Percentiles rank a stretch among this genome's conserved stretches.
Conservation (phyloP, 2,888 invertebrate species). For the Zaprionus obscuricornis region DNA sequence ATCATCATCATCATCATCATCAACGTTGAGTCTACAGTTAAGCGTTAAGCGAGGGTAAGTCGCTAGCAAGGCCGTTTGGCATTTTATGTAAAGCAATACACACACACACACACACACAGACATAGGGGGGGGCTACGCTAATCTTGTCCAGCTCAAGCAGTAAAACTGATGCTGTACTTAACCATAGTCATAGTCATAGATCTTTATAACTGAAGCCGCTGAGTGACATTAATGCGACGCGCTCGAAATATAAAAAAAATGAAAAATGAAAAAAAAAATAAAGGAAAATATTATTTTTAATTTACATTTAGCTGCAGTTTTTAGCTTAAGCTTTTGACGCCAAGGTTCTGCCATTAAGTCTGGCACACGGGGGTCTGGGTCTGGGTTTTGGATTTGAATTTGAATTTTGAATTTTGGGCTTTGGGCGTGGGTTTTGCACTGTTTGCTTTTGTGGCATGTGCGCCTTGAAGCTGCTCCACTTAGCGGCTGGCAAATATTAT, state of each 20-base stretch:
- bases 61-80: conserved; percentile 66
- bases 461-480: conserved; percentile 55
- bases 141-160: conserved; percentile 54
- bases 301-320: conserved; percentile 43
- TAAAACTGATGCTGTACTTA: too few relatives aligned
- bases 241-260: too few relatives aligned
- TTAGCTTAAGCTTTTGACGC: conserved; percentile 47
- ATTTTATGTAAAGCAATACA: conserved; percentile 55
- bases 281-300: conserved; percentile 64
- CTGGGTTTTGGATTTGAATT: conserved; percentile 8
- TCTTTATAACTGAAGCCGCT: conserved; percentile 20
- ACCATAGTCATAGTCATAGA: too few relatives aligned
- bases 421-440: conserved; percentile 19
- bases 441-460: conserved; percentile 49
- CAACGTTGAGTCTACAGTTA: conserved; percentile 32
- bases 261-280: too few relatives aligned
- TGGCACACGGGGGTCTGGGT: conserved; percentile 19
- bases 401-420: conserved; percentile 5
- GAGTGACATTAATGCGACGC: conserved; percentile 57
- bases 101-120: conserved; percentile 2
- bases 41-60: conserved; percentile 41
- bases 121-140: conserved; percentile 33
- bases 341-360: conserved; percentile 58
- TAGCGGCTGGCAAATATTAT: conserved; percentile 58
- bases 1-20: conserved; percentile 2